Evolutionary conservation across 2,888 invertebrate species (phyloP), one percentile per base, ranked within the genome.

Genomic region (Micoletzkya japonica): DNA sequence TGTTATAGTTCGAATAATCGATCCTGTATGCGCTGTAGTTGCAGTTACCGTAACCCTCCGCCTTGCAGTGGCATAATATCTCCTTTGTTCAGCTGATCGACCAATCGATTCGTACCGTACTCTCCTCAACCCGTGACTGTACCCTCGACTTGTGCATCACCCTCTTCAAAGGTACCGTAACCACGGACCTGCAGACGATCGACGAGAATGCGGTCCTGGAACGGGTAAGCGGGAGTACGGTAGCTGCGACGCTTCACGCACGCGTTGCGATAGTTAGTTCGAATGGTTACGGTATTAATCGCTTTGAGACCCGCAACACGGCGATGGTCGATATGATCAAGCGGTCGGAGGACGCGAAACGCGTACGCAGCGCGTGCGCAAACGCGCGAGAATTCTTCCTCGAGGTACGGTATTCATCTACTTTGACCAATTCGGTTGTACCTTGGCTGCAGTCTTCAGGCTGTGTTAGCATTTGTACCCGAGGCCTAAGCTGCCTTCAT

Each of bases 81-180:
- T 30, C n/a, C 14, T 2, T 52, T 1, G 7, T 20, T 2, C 63
- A 66, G 64, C 4, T 66, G 28, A 54, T 66, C 36, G 64, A 54
- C n/a, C 26, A 66, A 6, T 66, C 64, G 52, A 66, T 66, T n/a
- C 64, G 64, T 30, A 54, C 54, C 17, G n/a, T 66, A 1, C 54
- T 66, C 37, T 7, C 64, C 2, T 36, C 64, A 20, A 28, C 34
- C 14, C 34, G 64, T 2, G 64, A 66, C 10, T 54, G 64, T n/a
- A 28, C 52, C 20, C 34, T 66, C 17, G n/a, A 52, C 4, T 44
- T 66, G 30, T 44, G 34, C 7, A 7, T 66, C n/a, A 30, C 37
- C 24, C n/a, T 66, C 36, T 17, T 28, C 6, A 37, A 37, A 2
- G 64, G 37, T 2, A 7, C 14, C 3, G n/a, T 66, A 10, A 34